Conservation (phyloP, 2,113 vertebrate genomes). For the Chascanopsetta lugubris region DNA sequence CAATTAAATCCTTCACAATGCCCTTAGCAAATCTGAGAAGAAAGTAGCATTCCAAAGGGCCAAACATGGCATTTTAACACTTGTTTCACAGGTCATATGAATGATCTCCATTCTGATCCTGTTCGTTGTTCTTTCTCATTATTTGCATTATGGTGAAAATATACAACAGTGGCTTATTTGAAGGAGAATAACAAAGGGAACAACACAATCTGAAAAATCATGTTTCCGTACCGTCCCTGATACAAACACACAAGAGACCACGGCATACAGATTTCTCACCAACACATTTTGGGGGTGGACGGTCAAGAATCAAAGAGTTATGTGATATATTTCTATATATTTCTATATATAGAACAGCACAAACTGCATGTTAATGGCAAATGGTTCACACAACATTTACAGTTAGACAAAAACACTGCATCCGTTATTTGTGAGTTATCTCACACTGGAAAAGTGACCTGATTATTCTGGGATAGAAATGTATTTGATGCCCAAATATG, state of each 20-base stretch:
- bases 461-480: not conserved
- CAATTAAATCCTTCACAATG: not conserved
- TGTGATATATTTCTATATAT: too few species aligned
- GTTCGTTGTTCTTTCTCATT: too few species aligned
- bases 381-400: slow-evolving; percentile 43
- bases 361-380: slow-evolving; percentile 26
- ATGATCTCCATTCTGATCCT: too few species aligned
- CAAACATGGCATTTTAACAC: too few species aligned
- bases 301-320: slow-evolving; percentile 42
- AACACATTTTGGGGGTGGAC: slow-evolving; percentile 45
- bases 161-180: slow-evolving; percentile 26
- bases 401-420: slow-evolving; percentile 1
- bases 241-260: slow-evolving; percentile 28
- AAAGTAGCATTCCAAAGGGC: not conserved
- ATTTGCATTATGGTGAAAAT: slow-evolving; percentile 8
- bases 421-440: not conserved
- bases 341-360: slow-evolving; percentile 17
- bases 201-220: slow-evolving; percentile 6
- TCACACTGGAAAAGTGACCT: slow-evolving; percentile 9
- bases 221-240: slow-evolving; percentile 37
- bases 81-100: not conserved
- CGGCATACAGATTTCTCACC: slow-evolving; percentile 46
- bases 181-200: slow-evolving; percentile 3
- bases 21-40: not conserved
- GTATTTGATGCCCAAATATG: not conserved